Base-by-base conservation (phyloP, 1,140 invertebrate genomes). In the Danaus melanippus region DNA sequence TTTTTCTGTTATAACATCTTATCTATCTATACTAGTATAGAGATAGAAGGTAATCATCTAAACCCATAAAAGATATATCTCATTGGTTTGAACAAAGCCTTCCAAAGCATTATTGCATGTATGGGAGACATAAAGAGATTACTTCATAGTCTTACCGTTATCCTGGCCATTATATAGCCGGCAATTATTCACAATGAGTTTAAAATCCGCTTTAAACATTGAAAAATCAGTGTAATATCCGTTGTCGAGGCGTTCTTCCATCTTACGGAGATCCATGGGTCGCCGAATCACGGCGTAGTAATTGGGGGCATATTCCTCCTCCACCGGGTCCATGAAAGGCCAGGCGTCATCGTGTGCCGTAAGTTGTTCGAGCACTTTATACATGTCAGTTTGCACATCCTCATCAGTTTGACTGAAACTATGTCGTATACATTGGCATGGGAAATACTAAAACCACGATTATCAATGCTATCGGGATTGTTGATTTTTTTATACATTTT, bases 111-210 rank as follows among this genome's bases (percentile, higher is more conserved):
- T 15, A 15, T 15, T 15, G 15, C 3, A 3, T 15, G 15, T 15
- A 15, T 15, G 15, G 15, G 15, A 15, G 15, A 15, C 15, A 48
- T 40, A 39, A 43, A 47, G 9, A n/a, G 6, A 15, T 46, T 12
- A 47, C 12, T 44, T 57, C 58, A 32, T 50, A 53, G 45, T 80
- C 85, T 88, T 86, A 97, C 96, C 95, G 89, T 96, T 97, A 71
- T 96, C 92, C 63, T 93, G 92, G 42, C 96, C 96, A 90, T 97
- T 97, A 74, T 97, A 98, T 48, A 96, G 89, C 58, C 92, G 89
- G 81, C 96, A 97, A 81, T 98, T 98, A 65, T 96, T 94, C 9
- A 97, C 93, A 72, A 97, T 97, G 43, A 96, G 89, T 66, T 93
- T 92, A 84, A 97, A 97, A 85, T 97, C 96, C 3, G 90, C 90